A percentile compares a stretch with the other conserved stretches of the same genome.
These are phyloP conservation scores for Caenorhabditis tropicalis DNA, from an alignment of 1,140 invertebrate genomes.

Conservation along the genomic window DNA sequence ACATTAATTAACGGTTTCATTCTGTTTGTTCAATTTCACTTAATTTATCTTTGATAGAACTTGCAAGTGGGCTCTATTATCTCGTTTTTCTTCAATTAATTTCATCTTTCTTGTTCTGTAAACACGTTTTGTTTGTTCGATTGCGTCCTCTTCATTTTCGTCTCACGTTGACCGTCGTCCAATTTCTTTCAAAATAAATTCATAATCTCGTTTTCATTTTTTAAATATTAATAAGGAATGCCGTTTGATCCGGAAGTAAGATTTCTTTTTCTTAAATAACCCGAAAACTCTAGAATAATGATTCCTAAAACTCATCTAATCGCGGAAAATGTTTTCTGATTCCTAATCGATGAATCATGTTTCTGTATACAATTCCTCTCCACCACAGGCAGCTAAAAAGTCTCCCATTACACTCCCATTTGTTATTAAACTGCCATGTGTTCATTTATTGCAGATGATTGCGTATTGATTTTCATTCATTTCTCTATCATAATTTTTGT, in stretches of 20 bases:
- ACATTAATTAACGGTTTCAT: background rate
- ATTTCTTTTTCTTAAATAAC: background rate
- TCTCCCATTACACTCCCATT: background rate
- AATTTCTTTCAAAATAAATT: background rate
- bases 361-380: background rate
- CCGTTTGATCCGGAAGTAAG: slow-evolving; percentile 23
- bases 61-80: too few species aligned
- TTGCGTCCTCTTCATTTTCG: background rate
- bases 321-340: background rate
- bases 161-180: background rate
- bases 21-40: background rate
- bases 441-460: background rate
- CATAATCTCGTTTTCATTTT: background rate
- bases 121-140: background rate
- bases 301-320: too few species aligned
- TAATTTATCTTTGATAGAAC: background rate
- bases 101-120: background rate
- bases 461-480: too few species aligned
- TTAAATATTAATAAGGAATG: background rate
- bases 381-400: too few species aligned
- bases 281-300: background rate
- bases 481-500: too few species aligned
- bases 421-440: background rate
- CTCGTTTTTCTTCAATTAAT: background rate
- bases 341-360: background rate